Evolutionary conservation across 1,140 invertebrate genomes (phyloP).

Genomic region (Saccostrea glomerata): DNA sequence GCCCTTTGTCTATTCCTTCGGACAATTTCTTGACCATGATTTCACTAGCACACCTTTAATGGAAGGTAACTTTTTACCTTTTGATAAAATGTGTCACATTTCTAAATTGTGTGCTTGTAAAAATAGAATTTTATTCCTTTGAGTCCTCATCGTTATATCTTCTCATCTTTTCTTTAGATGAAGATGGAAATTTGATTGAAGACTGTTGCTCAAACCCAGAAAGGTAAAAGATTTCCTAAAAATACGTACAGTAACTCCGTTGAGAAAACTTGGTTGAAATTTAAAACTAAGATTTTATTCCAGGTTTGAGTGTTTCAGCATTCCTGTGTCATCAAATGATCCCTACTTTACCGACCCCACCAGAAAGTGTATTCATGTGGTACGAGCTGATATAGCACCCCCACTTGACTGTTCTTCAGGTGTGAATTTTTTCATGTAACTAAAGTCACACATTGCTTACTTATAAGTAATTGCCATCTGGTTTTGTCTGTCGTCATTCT

Average conservation of each 20-base stretch:
- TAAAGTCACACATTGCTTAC: too few relatives aligned
- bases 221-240: not conserved
- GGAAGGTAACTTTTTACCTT: not conserved
- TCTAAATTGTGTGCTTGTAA: not conserved
- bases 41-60: slow-evolving; percentile 23
- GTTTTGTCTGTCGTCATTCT: too few relatives aligned
- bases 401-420: not conserved
- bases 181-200: slow-evolving; percentile 18
- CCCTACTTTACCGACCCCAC: not conserved
- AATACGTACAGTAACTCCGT: not conserved
- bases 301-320: slow-evolving; percentile 12
- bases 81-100: not conserved
- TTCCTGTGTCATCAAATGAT: not conserved
- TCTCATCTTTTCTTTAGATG: not conserved
- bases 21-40: slow-evolving; percentile 22
- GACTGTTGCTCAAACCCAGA: slow-evolving; percentile 1
- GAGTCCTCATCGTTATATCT: not conserved
- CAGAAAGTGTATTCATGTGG: not conserved
- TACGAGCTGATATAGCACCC: not conserved
- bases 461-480: too few relatives aligned
- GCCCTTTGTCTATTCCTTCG: not conserved
- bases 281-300: not conserved
- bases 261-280: too few relatives aligned
- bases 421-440: not conserved
- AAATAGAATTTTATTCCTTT: not conserved